Percentiles rank a stretch among this genome's conserved stretches.
Evolutionary conservation across 2,113 vertebrate species (phyloP).

Genomic region (Cairina moschata): DNA sequence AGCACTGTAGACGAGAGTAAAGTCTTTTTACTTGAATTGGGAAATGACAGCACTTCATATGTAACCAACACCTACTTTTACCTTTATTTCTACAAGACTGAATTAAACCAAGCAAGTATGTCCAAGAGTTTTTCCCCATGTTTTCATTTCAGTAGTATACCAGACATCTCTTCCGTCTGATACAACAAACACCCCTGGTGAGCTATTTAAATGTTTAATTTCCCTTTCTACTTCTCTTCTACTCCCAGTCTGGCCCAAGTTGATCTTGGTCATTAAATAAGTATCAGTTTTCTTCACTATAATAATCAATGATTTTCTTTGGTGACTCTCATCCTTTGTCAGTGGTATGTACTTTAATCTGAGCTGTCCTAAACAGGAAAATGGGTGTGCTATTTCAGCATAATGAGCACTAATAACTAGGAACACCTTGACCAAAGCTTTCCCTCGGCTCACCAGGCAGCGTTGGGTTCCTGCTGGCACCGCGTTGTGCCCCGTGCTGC

Average conservation of each 20-base stretch:
- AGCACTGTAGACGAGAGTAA: not conserved
- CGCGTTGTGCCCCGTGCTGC: accelerated
- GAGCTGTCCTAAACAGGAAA: not conserved
- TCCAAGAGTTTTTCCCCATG: not conserved
- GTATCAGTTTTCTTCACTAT: not conserved
- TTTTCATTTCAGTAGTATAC: not conserved
- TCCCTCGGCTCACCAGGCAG: not conserved
- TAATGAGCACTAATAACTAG: not conserved
- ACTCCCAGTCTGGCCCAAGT: not conserved
- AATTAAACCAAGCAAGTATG: not conserved
- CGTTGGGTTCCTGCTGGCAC: not conserved
- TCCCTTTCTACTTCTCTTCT: not conserved
- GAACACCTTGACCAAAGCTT: not conserved
- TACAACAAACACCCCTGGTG: not conserved
- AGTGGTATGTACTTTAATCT: not conserved
- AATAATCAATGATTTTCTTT: not conserved
- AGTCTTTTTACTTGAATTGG: not conserved
- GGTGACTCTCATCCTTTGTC: not conserved
- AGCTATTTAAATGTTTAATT: not conserved
- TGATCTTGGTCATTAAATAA: not conserved
- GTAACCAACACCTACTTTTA: not conserved
- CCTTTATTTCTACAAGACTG: not conserved
- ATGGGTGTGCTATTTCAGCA: not conserved
- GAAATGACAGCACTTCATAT: not conserved
- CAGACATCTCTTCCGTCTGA: not conserved